Evolutionary conservation across 2,797 vertebrate genomes (phyloP), one percentile per base, ranked within the genome.

Genomic region (Otolemur crassicaudatus): DNA sequence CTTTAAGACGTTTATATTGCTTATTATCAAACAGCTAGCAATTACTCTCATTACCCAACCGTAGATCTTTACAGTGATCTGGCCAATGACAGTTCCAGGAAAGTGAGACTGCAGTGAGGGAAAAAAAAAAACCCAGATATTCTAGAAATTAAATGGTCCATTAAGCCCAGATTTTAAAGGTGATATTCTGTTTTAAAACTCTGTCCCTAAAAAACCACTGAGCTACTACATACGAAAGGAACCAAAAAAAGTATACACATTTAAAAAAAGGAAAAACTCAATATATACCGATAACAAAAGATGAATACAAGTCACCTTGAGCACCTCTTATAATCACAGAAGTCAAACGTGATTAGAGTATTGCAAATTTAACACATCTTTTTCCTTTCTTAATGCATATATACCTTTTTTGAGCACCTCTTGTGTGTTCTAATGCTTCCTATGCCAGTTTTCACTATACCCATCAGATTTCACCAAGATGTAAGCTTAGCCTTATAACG

Each of bases 101-200:
- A 43, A 7, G 37, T 91, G 29, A 43, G 10, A 46, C 31, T 31
- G 8, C 14, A 58, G 23, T 49, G n/a, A 91, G 53, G 73, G 3
- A 53, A 53, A 49, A 53, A 43, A 87, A 83, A 89, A 77, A 2
- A 72, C 11, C 58, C 58, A 93, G 79, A 23, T 93, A 87, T 61
- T 93, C n/a, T 77, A 65, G 65, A 94, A 86, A 65, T 37, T 27
- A 83, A 90, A 63, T 61, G n/a, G 53, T 84, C 93, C 70, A 16
- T 73, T 77, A 82, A 73, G 13, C 9, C 25, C 40, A 56, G 37
- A 87, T 69, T 93, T 87, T 84, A 91, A 91, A 84, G 61, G 40
- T 67, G 5, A 4, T 69, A 96, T 94, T 46, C 80, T 87, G 1
- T 58, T 87, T 93, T 87, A 69, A 90, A 80, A 90, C 23, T 12